Base-by-base conservation (phyloP, 1,140 invertebrate genomes). In the Achatina immaculata region DNA sequence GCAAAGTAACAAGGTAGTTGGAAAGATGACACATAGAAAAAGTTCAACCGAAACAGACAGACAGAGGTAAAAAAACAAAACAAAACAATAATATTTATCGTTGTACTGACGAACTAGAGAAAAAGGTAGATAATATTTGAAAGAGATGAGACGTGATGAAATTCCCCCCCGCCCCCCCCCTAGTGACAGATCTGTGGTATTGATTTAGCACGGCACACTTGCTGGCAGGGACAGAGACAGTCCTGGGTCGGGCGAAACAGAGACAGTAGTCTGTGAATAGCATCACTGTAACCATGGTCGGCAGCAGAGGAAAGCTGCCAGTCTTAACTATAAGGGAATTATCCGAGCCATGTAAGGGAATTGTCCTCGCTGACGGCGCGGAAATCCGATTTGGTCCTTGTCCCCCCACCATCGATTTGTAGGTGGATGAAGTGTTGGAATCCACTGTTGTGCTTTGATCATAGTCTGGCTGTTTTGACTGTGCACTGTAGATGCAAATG, bases 361-460 rank as follows among this genome's bases (percentile, higher is more conserved):
- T 55, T 55, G 48, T 55, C 48, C 48, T 14, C 7, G 16, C 48
- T 55, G 21, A 21, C 48, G 48, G 24, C 24, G 48, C 24, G 24
- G 48, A 55, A 55, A 55, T 55, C 48, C 48, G 48, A 55, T 55
- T 55, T 55, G 48, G 48, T 21, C 48, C 48, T 55, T 55, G 48
- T 55, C 48, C 16, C 48, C 48, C 16, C 1, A 55, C 16, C 1
- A 55, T 55, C 48, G 48, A 55, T 55, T 19, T 55, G 48, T 55
- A 14, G 19, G 7, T 55, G 48, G 48, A 55, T 55, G 48, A 55
- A 55, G 48, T 24, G 4, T 6, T 55, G 7, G 21, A 55, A 24
- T 55, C 48, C 24, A 55, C 48, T 55, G 48, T 55, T 55, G 16
- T 7, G 16, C 6, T 55, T 55, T 55, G 48, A 55, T 55, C 48